A percentile compares a stretch with the other conserved stretches of the same genome.
These are phyloP conservation scores for Elaphurus davidianus DNA, from an alignment of 2,113 vertebrate species.

Conservation along the genomic window DNA sequence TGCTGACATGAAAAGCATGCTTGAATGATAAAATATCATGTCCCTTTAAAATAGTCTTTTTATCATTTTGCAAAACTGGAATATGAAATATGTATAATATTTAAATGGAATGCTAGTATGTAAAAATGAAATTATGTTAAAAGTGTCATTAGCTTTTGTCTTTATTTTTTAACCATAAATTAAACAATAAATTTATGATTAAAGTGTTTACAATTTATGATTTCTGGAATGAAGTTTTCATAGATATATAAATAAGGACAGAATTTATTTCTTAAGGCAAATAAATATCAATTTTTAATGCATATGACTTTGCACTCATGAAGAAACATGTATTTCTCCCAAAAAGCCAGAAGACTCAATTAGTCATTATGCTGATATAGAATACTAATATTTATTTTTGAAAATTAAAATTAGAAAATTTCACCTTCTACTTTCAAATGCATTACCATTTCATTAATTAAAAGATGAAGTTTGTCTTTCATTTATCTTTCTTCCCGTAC, in stretches of 20 bases:
- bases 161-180: background rate
- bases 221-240: background rate
- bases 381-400: background rate
- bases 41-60: background rate
- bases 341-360: constrained; percentile 21
- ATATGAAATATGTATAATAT: background rate
- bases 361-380: background rate
- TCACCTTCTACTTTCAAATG: background rate
- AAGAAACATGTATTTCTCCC: background rate
- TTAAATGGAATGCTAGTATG: background rate
- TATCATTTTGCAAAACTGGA: background rate
- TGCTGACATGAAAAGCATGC: background rate
- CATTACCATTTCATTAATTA: constrained; percentile 57
- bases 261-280: background rate
- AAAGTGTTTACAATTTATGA: background rate
- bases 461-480: constrained; percentile 62
- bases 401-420: background rate
- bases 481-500: constrained; percentile 33
- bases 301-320: background rate
- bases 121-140: background rate
- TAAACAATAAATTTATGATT: background rate
- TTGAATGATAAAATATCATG: background rate
- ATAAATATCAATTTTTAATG: background rate
- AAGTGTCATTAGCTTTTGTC: background rate
- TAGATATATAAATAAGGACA: background rate